Percentiles rank a stretch among this genome's conserved stretches.
phyloP scores from a whole-genome alignment of 2,797 vertebrate species.

The Hylomyscus alleni region DNA sequence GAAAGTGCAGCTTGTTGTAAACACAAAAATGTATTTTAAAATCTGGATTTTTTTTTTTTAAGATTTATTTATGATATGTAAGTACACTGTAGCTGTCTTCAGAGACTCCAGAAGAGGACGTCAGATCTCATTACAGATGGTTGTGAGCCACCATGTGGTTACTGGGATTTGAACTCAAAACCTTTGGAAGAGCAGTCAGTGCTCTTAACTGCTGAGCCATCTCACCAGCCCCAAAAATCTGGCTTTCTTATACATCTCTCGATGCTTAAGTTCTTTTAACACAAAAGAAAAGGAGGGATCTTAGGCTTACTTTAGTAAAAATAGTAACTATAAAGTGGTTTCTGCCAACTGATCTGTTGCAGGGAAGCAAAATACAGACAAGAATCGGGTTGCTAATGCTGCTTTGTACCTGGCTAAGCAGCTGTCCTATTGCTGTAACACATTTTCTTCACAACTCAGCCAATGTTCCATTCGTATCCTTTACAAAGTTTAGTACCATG shows the following conservation, averaged over 20 bases:
- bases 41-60: too few relatives aligned
- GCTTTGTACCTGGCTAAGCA: constrained; percentile 98
- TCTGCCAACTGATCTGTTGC: constrained; percentile 79
- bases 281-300: neutral
- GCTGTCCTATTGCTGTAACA: constrained; percentile 98
- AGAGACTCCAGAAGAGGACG: too few relatives aligned
- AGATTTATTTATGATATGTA: too few relatives aligned
- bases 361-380: constrained; percentile 99
- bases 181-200: too few relatives aligned
- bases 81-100: too few relatives aligned
- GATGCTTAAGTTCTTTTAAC: constrained; percentile 37
- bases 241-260: constrained; percentile 29
- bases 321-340: constrained; percentile 53
- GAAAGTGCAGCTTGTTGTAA: neutral
- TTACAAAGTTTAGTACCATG: constrained; percentile 70
- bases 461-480: constrained; percentile 99
- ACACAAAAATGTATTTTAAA: constrained; percentile 9
- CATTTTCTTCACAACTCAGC: constrained; percentile 99
- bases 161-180: too few relatives aligned
- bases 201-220: too few relatives aligned
- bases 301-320: constrained; percentile 46
- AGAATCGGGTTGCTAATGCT: constrained; percentile 98
- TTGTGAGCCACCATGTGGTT: too few relatives aligned
- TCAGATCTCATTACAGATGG: too few relatives aligned
- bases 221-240: neutral